Conservation (phyloP, 1,140 invertebrate species). For the Philotrypesis tridentata region DNA sequence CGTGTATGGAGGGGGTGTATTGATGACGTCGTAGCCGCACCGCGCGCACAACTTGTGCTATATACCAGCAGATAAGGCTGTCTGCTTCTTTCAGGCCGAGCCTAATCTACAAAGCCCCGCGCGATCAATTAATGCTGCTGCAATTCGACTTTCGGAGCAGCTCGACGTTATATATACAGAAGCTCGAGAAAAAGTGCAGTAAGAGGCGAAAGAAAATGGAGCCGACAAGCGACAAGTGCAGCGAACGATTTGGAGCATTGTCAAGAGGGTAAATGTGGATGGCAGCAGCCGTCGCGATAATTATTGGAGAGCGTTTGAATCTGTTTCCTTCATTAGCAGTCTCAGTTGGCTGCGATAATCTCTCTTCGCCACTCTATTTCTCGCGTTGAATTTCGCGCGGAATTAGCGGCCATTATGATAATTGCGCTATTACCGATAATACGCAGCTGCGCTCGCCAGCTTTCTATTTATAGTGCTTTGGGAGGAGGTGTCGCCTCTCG, state of each 20-base stretch:
- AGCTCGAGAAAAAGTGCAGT: not conserved
- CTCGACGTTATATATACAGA: too few species aligned
- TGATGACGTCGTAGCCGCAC: slow-evolving; percentile 16
- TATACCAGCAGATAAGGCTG: not conserved
- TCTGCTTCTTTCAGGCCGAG: not conserved
- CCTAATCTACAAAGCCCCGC: not conserved
- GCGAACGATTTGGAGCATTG: slow-evolving; percentile 74
- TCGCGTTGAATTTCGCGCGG: slow-evolving; percentile 70
- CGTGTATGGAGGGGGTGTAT: not conserved
- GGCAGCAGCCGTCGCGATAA: slow-evolving; percentile 68
- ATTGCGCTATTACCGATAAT: slow-evolving; percentile 75
- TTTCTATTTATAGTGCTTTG: slow-evolving; percentile 72
- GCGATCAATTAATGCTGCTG: too few species aligned
- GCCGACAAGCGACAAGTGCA: slow-evolving; percentile 23
- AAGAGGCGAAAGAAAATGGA: not conserved
- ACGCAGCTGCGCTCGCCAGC: slow-evolving; percentile 71
- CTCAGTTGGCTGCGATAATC: slow-evolving; percentile 65
- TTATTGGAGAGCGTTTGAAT: slow-evolving; percentile 75
- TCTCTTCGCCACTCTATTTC: slow-evolving; percentile 46
- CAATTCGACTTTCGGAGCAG: too few species aligned
- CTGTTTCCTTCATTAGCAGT: slow-evolving; percentile 75
- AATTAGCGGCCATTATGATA: slow-evolving; percentile 74
- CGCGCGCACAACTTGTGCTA: too few species aligned
- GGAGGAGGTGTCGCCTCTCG: slow-evolving; percentile 56
- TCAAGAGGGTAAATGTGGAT: slow-evolving; percentile 69